Evolutionary conservation across 2,113 vertebrate genomes (phyloP), one percentile per base, ranked within the genome.

Genomic region (Sinocyclocheilus anshuiensis): DNA sequence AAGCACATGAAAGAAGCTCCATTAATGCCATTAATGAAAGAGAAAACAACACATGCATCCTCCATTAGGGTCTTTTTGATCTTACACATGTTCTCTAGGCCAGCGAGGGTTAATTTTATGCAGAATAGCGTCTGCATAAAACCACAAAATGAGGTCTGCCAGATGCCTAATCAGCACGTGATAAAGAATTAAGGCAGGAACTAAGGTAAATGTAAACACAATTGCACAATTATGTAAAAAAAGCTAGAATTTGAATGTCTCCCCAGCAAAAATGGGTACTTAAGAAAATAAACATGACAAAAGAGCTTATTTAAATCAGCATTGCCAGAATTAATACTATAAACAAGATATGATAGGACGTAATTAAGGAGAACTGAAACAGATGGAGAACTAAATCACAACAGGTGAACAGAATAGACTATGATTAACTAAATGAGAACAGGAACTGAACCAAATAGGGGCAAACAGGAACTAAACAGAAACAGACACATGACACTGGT

Each of bases 51-150:
- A 36, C 67, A 83, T 71, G 81, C 12, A 36, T 83, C 1, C 29
- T 83, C 81, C 81, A 83, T 83, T 74, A 72, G 48, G 65, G n/a
- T 74, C 81, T 83, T 74, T 83, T 83, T 83, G 81, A 83, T 83
- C 81, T 74, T 74, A 74, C 13, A 3, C 63, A 71, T 71, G 42
- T n/a, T 69, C 63, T 83, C 63, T 18, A 71, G 45, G 48, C 24
- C 59, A 22, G 65, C 16, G 18, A 71, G 50, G 29, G 48, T 59
- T 83, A 7, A 5, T 42, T 74, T 39, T 26, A 50, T 71, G 42
- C 42, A 71, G 18, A 18, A 71, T 53, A 82, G 61, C 80, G 29
- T 82, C 42, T 6, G 7, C 80, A 81, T 5, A 50, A 69, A 82
- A 82, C 10, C 22, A 48, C 26, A 71, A n/a, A 42, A 82, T 71